phyloP scores from a whole-genome alignment of 2,888 invertebrate species.

The Patella depressa region DNA sequence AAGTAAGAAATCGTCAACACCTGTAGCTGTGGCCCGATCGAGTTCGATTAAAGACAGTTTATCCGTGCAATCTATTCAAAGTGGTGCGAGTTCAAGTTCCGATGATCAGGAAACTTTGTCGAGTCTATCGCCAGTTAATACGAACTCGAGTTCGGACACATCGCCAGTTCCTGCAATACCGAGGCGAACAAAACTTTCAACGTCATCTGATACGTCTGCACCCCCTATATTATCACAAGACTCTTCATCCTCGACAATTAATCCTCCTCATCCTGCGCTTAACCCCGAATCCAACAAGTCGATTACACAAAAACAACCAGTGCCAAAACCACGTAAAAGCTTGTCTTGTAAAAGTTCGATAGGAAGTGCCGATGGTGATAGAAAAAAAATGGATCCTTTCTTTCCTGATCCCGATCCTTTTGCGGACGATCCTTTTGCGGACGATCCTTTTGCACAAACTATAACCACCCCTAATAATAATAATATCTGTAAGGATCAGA shows the following conservation, averaged over 20 bases:
- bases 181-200: not conserved
- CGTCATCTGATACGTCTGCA: slow-evolving; percentile 3
- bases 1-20: slow-evolving; percentile 16
- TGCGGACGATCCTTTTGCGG: not conserved
- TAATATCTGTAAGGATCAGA: not conserved
- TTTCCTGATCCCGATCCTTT: not conserved
- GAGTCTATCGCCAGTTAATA: not conserved
- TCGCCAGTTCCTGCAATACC: not conserved
- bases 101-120: not conserved
- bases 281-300: slow-evolving; percentile 13
- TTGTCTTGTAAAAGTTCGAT: slow-evolving; percentile 5
- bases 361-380: not conserved
- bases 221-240: slow-evolving; percentile 17
- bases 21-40: slow-evolving; percentile 15
- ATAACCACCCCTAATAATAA: not conserved
- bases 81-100: not conserved
- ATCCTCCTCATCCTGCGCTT: slow-evolving; percentile 46
- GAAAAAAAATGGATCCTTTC: not conserved
- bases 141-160: not conserved
- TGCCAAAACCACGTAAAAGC: slow-evolving; percentile 21
- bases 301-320: slow-evolving; percentile 14
- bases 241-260: slow-evolving; percentile 27
- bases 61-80: slow-evolving; percentile 1
- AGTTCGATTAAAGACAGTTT: slow-evolving; percentile 25
- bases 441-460: not conserved